Evolutionary conservation across 2,888 invertebrate genomes (phyloP).

Genomic region (Synanthedon tipuliformis): DNA sequence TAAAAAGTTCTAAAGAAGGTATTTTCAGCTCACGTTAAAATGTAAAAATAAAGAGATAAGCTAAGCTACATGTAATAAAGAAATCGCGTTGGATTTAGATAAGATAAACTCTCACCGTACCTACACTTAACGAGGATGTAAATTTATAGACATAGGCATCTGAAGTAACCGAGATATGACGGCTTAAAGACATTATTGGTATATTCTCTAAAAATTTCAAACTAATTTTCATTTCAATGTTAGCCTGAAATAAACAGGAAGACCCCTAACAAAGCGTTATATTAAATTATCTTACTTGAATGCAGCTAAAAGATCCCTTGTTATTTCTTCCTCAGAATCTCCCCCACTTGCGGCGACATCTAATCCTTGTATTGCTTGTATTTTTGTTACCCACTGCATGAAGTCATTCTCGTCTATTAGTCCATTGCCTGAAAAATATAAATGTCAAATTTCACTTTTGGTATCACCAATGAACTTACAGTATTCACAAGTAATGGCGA

Average conservation of each 20-base stretch:
- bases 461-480: no score
- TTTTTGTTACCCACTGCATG: conserved; percentile 80
- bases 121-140: neutral
- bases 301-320: conserved; percentile 86
- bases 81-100: neutral
- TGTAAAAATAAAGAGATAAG: no score
- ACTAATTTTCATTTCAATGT: neutral
- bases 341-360: conserved; percentile 63
- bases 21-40: no score
- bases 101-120: neutral
- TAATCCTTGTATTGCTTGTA: conserved; percentile 76
- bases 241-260: neutral
- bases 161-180: neutral
- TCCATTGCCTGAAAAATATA: conserved; percentile 71
- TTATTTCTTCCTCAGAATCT: conserved; percentile 74
- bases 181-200: neutral
- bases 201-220: no score
- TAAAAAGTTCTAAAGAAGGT: no score
- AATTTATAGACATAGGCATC: neutral
- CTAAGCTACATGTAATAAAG: no score
- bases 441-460: neutral
- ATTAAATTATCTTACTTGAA: conserved; percentile 69
- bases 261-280: neutral
- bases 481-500: no score
- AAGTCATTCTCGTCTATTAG: conserved; percentile 83